Percentiles rank a stretch among this genome's conserved stretches.
These are phyloP conservation scores for Tenthredo mesomela DNA, from an alignment of 2,888 invertebrate genomes.

Conservation along the genomic window DNA sequence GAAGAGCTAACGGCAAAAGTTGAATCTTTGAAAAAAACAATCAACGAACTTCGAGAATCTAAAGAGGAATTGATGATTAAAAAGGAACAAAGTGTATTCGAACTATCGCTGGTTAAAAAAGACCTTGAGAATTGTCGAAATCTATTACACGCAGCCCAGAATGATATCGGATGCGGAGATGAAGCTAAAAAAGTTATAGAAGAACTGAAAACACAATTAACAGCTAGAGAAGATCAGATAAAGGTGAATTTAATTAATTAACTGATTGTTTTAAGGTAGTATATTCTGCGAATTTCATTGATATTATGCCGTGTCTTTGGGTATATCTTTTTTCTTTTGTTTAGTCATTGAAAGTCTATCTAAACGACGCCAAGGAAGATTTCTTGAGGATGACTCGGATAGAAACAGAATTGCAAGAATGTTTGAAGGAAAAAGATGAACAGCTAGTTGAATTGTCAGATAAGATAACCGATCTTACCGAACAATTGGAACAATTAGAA, in stretches of 20 bases:
- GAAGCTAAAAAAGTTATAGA: conserved; percentile 62
- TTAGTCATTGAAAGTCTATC: conserved; percentile 68
- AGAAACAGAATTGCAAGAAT: conserved; percentile 60
- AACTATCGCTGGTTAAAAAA: conserved; percentile 65
- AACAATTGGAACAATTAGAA: conserved; percentile 66
- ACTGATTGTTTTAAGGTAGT: neutral
- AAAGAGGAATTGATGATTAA: conserved; percentile 64
- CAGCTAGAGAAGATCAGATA: conserved; percentile 65
- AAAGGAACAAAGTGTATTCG: conserved; percentile 66
- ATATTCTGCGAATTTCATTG: neutral
- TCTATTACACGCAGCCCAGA: conserved; percentile 64
- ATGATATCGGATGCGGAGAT: conserved; percentile 60
- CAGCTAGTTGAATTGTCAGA: conserved; percentile 64
- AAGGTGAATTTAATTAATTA: conserved; percentile 64
- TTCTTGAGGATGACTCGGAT: conserved; percentile 67
- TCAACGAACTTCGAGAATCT: conserved; percentile 63
- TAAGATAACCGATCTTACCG: conserved; percentile 67
- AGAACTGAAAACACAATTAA: conserved; percentile 66
- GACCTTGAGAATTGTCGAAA: conserved; percentile 65
- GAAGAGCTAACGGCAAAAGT: conserved; percentile 63
- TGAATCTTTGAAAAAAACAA: conserved; percentile 61
- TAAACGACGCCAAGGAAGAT: conserved; percentile 75
- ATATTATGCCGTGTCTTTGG: neutral
- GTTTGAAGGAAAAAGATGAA: conserved; percentile 64
- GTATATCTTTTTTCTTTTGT: conserved; percentile 47